phyloP scores from a whole-genome alignment of 2,113 vertebrate species.

The Candoia aspera region DNA sequence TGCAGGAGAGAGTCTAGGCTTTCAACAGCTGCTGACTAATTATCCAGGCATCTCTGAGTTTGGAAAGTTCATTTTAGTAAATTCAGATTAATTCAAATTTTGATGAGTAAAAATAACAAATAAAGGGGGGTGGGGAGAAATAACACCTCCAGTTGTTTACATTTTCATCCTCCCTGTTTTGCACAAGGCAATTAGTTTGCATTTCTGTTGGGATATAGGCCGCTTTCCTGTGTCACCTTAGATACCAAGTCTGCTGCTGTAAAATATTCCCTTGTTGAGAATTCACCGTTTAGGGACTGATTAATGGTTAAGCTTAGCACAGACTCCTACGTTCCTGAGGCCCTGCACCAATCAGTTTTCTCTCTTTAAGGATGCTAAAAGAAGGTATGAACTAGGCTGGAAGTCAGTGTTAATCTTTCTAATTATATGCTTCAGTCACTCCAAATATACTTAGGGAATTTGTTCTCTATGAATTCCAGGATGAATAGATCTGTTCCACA shows the following conservation, averaged over 20 bases:
- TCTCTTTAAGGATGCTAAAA: constrained; percentile 40
- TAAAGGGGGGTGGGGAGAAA: background rate
- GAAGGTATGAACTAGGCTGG: background rate
- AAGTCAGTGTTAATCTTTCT: constrained; percentile 26
- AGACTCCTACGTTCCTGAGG: constrained; percentile 42
- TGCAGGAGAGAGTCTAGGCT: constrained; percentile 60
- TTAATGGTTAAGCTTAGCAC: constrained; percentile 52
- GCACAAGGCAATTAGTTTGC: background rate
- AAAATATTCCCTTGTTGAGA: constrained; percentile 58
- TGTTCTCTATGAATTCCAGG: background rate
- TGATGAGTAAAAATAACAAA: constrained; percentile 39
- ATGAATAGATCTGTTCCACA: background rate
- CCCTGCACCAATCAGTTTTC: constrained; percentile 23
- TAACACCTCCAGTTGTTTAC: background rate
- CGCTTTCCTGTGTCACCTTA: constrained; percentile 54
- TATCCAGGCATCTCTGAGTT: constrained; percentile 48
- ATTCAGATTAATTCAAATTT: constrained; percentile 33
- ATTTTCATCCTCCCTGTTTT: constrained; percentile 32
- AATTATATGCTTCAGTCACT: background rate
- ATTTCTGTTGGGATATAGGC: constrained; percentile 47
- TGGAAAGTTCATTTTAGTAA: constrained; percentile 52
- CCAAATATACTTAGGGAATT: background rate
- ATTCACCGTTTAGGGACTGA: constrained; percentile 54
- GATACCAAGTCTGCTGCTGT: constrained; percentile 45
- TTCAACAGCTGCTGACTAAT: constrained; percentile 51